phyloP scores from a whole-genome alignment of 2,888 invertebrate genomes.

The Elegia similella region DNA sequence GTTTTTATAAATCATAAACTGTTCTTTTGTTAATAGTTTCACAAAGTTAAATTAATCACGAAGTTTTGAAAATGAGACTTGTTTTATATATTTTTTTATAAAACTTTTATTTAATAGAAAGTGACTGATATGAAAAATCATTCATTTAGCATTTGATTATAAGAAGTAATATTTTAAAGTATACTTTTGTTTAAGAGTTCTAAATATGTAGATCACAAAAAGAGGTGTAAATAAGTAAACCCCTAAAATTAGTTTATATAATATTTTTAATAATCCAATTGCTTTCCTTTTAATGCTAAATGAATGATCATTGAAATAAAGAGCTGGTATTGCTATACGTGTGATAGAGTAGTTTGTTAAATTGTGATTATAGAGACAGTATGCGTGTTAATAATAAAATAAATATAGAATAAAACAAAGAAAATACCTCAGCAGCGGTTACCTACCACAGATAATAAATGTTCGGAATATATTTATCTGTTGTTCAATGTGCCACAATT shows the following conservation, averaged over 20 bases:
- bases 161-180: too few species aligned
- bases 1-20: not conserved
- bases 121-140: slow-evolving; percentile 16
- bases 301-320: slow-evolving; percentile 3
- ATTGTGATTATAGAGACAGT: slow-evolving; percentile 10
- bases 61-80: not conserved
- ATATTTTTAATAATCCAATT: too few species aligned
- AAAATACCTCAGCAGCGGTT: slow-evolving; percentile 35
- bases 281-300: not conserved
- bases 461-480: slow-evolving; percentile 60
- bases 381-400: slow-evolving; percentile 23
- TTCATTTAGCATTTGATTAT: slow-evolving; percentile 2
- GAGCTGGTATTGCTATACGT: slow-evolving; percentile 10
- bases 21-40: not conserved
- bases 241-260: too few species aligned
- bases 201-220: too few species aligned
- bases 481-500: slow-evolving; percentile 76
- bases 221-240: too few species aligned
- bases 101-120: slow-evolving; percentile 10
- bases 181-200: too few species aligned
- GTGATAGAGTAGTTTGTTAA: slow-evolving; percentile 9
- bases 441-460: slow-evolving; percentile 29
- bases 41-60: not conserved
- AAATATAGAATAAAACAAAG: not conserved
- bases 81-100: slow-evolving; percentile 9